Conservation (phyloP, 2,797 vertebrate species). For the Rallus crepitans region DNA sequence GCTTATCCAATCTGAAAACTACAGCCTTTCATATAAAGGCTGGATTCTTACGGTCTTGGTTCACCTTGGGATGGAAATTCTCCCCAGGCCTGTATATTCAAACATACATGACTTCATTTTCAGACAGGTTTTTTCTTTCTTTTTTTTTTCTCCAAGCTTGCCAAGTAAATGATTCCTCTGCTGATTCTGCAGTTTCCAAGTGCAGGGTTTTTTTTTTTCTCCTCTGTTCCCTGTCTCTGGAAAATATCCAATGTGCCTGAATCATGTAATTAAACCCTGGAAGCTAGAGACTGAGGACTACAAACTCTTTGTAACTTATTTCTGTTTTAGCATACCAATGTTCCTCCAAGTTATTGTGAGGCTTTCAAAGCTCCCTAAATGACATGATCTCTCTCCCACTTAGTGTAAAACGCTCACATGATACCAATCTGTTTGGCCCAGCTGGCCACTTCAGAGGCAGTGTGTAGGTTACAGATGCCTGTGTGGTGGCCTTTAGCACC, state of each 20-base stretch:
- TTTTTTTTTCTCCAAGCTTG: background rate
- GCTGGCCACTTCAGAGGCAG: conserved; percentile 56
- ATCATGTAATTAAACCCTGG: conserved; percentile 44
- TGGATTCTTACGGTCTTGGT: background rate
- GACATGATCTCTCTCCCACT: conserved; percentile 38
- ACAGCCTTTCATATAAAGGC: background rate
- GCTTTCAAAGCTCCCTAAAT: conserved; percentile 31
- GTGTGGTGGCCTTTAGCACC: background rate
- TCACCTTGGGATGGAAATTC: conserved; percentile 33
- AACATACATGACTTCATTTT: conserved; percentile 56
- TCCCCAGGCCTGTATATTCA: conserved; percentile 14
- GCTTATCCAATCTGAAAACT: background rate
- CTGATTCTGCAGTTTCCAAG: conserved; percentile 62
- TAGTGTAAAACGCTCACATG: background rate
- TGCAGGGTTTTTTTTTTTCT: background rate
- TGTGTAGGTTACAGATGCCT: conserved; percentile 27
- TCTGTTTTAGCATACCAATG: background rate
- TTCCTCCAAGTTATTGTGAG: conserved; percentile 9
- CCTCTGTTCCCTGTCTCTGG: conserved; percentile 4
- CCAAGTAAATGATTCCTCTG: conserved; percentile 50
- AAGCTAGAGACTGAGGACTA: background rate
- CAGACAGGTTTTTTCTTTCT: background rate
- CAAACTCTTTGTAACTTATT: background rate
- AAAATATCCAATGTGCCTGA: conserved; percentile 23
- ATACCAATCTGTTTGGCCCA: background rate